These are phyloP conservation scores for Haliclystus octoradiatus DNA, from an alignment of 30 jellyfish, hydroid and myxozoan genomes.

Conservation along the genomic window DNA sequence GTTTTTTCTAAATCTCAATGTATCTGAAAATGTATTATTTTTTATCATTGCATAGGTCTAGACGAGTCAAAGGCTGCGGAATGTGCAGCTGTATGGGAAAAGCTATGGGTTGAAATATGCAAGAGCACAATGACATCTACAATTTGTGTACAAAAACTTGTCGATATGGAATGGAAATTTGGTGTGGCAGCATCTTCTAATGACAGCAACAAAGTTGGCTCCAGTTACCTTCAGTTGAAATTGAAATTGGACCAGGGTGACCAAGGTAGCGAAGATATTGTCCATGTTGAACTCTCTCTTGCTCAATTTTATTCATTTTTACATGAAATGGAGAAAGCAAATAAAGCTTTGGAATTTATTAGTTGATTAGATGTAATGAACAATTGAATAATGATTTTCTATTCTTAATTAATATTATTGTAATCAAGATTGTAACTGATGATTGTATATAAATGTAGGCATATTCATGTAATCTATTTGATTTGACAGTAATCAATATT, in stretches of 20 bases:
- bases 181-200: conserved; percentile 93
- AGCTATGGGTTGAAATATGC: conserved; percentile 31
- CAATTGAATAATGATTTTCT: no score
- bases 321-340: conserved; percentile 90
- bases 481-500: no score
- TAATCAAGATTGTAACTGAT: no score
- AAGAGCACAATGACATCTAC: conserved; percentile 45
- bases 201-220: conserved; percentile 56
- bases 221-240: conserved; percentile 61
- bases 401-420: no score
- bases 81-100: conserved; percentile 38
- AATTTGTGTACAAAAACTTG: conserved; percentile 58
- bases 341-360: no score
- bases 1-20: no score
- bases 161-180: conserved; percentile 93
- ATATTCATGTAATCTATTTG: no score
- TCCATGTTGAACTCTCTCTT: conserved; percentile 59
- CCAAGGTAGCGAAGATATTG: conserved; percentile 43
- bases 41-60: no score
- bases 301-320: conserved; percentile 77
- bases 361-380: no score
- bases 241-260: conserved; percentile 58
- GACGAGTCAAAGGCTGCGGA: conserved; percentile 12
- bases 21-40: no score
- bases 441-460: no score